A percentile compares a stretch with the other conserved stretches of the same genome.
Conservation (phyloP, 2,888 invertebrate species). For the Steinernema hermaphroditum region DNA sequence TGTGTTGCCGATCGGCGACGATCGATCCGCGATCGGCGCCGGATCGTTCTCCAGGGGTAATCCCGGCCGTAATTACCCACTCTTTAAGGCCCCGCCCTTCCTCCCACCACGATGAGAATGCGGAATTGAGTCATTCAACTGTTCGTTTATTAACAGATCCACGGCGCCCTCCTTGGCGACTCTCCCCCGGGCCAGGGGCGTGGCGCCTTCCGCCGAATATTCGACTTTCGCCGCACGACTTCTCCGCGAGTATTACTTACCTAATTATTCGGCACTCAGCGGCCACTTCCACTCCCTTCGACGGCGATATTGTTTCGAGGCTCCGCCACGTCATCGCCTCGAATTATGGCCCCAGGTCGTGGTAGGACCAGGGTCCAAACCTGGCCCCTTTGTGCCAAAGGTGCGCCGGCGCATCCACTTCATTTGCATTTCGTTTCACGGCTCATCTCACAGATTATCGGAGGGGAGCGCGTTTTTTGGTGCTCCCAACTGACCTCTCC, state of each 20-base stretch:
- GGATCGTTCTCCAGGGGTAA: neutral
- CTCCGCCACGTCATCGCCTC: neutral
- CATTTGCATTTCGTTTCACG: constrained; percentile 9
- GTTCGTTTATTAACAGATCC: constrained; percentile 13
- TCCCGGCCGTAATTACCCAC: neutral
- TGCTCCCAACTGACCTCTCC: neutral
- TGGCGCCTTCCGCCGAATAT: neutral
- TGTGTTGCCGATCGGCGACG: neutral
- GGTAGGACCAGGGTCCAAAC: too few species aligned
- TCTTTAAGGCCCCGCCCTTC: neutral
- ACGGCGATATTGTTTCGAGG: constrained; percentile 1
- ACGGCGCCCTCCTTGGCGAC: neutral
- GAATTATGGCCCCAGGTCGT: too few species aligned
- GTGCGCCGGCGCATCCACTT: constrained; percentile 17
- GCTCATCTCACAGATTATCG: constrained; percentile 2
- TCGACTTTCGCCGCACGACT: constrained; percentile 8
- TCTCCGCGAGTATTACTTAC: constrained; percentile 21
- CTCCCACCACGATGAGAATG: neutral
- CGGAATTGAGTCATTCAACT: neutral
- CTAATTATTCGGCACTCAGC: constrained; percentile 23
- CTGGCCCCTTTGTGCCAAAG: neutral
- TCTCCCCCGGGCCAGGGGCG: neutral
- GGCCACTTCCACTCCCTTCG: neutral
- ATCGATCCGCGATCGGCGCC: too few species aligned
- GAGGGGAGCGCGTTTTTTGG: neutral